Evolutionary conservation across 2,797 vertebrate species (phyloP).

Genomic region (Enteromius unitaeniatus): DNA sequence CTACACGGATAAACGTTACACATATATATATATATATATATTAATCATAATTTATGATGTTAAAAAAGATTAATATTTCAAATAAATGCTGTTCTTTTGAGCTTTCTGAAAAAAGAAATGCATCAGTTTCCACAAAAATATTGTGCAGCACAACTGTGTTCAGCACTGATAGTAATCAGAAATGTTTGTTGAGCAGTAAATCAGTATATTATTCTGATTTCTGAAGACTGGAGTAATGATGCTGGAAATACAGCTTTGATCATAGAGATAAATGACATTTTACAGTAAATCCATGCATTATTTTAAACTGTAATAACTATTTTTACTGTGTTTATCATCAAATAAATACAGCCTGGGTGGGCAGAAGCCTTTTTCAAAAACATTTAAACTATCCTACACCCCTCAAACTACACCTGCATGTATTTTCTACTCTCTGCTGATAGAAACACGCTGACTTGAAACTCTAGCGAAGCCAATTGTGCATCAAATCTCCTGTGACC

Average conservation of each 20-base stretch:
- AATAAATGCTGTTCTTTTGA: too few relatives aligned
- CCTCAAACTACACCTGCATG: not conserved
- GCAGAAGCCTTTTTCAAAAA: not conserved
- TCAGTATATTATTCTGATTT: not conserved
- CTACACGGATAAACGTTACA: too few relatives aligned
- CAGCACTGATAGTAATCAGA: too few relatives aligned
- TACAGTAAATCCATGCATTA: not conserved
- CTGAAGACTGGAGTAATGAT: not conserved
- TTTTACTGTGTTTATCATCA: not conserved
- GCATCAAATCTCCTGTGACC: constrained; percentile 4
- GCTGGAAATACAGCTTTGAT: not conserved
- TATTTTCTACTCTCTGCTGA: not conserved
- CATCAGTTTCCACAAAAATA: too few relatives aligned
- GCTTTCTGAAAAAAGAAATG: too few relatives aligned
- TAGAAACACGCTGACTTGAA: not conserved
- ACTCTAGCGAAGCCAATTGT: not conserved
- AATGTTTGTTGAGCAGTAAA: too few relatives aligned
- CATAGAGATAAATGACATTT: not conserved
- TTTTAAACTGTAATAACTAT: not conserved
- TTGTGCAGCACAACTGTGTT: too few relatives aligned
- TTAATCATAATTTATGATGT: too few relatives aligned
- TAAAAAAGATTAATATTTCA: too few relatives aligned
- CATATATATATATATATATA: too few relatives aligned
- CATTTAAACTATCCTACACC: too few relatives aligned
- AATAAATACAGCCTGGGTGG: not conserved